Evolutionary conservation across 2,113 vertebrate genomes (phyloP).

Genomic region (Lipophrys pholis): DNA sequence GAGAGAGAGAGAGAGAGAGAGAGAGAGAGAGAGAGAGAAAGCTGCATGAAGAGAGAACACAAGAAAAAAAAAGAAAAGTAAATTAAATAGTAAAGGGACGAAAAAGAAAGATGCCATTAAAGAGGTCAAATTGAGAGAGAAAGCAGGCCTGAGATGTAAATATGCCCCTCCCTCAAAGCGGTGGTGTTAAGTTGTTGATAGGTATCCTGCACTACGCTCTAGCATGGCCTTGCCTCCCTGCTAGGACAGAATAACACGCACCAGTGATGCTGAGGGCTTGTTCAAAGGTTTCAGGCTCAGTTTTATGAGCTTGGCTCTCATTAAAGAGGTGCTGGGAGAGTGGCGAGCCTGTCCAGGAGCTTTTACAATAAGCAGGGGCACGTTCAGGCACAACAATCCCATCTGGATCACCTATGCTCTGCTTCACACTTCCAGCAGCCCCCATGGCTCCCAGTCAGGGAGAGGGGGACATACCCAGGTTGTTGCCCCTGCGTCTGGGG

Average conservation of each 20-base stretch:
- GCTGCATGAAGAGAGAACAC: neutral
- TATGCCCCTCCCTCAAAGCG: conserved; percentile 5
- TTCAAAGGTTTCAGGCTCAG: conserved; percentile 64
- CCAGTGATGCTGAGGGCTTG: conserved; percentile 46
- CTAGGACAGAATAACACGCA: conserved; percentile 56
- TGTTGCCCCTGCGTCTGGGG: conserved; percentile 19
- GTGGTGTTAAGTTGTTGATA: conserved; percentile 71
- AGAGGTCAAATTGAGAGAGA: conserved; percentile 44
- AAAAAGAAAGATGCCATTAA: neutral
- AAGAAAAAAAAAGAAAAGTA: neutral
- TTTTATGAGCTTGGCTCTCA: conserved; percentile 69
- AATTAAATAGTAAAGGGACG: neutral
- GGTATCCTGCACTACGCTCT: conserved; percentile 22
- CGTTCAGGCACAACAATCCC: conserved; percentile 35
- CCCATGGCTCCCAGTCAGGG: neutral
- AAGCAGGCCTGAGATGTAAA: conserved; percentile 51
- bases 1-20: no score
- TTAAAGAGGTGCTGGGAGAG: conserved; percentile 75
- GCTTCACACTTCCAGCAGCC: conserved; percentile 32
- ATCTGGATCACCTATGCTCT: conserved; percentile 52
- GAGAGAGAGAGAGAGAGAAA: no score
- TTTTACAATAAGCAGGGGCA: conserved; percentile 54
- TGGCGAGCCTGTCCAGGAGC: conserved; percentile 54
- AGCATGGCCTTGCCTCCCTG: conserved; percentile 11
- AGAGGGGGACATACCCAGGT: conserved; percentile 18